Evolutionary conservation across 2,888 invertebrate species (phyloP).

Genomic region (Anthophora plumipes): DNA sequence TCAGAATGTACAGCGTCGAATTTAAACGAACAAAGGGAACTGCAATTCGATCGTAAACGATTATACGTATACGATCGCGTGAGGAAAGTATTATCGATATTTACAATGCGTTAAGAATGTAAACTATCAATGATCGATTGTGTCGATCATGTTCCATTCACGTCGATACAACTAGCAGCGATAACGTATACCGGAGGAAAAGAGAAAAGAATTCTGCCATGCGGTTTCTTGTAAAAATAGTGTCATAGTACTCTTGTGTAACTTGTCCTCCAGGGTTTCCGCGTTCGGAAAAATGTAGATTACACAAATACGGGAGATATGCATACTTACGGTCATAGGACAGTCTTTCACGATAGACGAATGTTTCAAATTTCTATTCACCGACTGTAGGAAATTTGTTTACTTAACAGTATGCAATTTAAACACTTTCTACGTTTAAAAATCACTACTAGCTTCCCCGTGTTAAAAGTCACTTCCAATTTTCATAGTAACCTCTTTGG

Average conservation of each 20-base stretch:
- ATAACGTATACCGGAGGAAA: slow-evolving; percentile 30
- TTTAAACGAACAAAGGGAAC: slow-evolving; percentile 14
- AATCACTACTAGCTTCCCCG: slow-evolving; percentile 49
- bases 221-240: slow-evolving; percentile 34
- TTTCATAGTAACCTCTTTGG: slow-evolving; percentile 70
- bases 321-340: slow-evolving; percentile 69
- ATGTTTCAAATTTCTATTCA: slow-evolving; percentile 55
- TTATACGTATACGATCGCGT: slow-evolving; percentile 27
- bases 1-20: slow-evolving; percentile 5
- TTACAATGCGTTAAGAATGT: slow-evolving; percentile 34
- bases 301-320: slow-evolving; percentile 64
- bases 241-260: slow-evolving; percentile 66
- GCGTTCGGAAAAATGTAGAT: slow-evolving; percentile 46
- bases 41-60: slow-evolving; percentile 15
- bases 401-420: slow-evolving; percentile 60
- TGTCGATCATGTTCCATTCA: slow-evolving; percentile 12
- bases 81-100: slow-evolving; percentile 45
- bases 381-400: slow-evolving; percentile 56
- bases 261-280: slow-evolving; percentile 30
- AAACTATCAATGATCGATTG: slow-evolving; percentile 27
- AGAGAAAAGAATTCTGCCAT: slow-evolving; percentile 17
- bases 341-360: slow-evolving; percentile 67
- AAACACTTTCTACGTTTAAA: slow-evolving; percentile 46
- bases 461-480: slow-evolving; percentile 53
- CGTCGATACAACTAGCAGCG: slow-evolving; percentile 6